Evolutionary conservation across 2,888 invertebrate genomes (phyloP).

Genomic region (Ellobium chinense): DNA sequence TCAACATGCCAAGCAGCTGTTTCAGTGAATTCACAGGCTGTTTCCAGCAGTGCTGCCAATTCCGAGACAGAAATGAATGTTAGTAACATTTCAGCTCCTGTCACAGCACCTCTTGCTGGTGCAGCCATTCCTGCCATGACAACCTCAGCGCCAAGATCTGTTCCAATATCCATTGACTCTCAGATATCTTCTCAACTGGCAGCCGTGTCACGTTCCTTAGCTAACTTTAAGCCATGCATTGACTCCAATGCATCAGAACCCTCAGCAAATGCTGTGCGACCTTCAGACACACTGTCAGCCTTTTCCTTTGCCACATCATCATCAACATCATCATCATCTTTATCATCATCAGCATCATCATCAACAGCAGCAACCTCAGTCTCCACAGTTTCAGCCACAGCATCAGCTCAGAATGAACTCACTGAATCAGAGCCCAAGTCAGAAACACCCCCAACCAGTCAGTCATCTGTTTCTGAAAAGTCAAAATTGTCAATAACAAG

Average conservation of each 20-base stretch:
- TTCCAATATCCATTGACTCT: constrained; percentile 1
- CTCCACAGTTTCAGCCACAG: background rate
- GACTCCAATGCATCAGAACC: constrained; percentile 15
- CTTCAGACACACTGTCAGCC: constrained; percentile 29
- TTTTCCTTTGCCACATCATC: constrained; percentile 15
- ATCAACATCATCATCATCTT: constrained; percentile 21
- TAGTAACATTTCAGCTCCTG: background rate
- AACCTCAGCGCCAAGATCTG: background rate
- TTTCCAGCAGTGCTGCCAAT: constrained; percentile 51
- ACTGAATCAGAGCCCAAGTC: background rate
- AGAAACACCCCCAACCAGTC: background rate
- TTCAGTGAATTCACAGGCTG: constrained; percentile 14
- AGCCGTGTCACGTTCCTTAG: constrained; percentile 36
- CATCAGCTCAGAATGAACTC: background rate
- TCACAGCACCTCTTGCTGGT: background rate
- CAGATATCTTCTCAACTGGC: constrained; percentile 40
- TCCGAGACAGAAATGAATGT: constrained; percentile 52
- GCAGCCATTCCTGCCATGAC: background rate
- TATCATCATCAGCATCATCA: background rate
- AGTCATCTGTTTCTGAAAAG: background rate
- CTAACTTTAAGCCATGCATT: constrained; percentile 49
- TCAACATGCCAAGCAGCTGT: too few species aligned
- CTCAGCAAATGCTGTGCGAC: background rate
- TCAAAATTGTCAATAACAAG: too few species aligned
- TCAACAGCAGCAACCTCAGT: background rate